These are phyloP conservation scores for Dasyornis broadbenti DNA, from an alignment of 2,113 vertebrate genomes.

Conservation along the genomic window DNA sequence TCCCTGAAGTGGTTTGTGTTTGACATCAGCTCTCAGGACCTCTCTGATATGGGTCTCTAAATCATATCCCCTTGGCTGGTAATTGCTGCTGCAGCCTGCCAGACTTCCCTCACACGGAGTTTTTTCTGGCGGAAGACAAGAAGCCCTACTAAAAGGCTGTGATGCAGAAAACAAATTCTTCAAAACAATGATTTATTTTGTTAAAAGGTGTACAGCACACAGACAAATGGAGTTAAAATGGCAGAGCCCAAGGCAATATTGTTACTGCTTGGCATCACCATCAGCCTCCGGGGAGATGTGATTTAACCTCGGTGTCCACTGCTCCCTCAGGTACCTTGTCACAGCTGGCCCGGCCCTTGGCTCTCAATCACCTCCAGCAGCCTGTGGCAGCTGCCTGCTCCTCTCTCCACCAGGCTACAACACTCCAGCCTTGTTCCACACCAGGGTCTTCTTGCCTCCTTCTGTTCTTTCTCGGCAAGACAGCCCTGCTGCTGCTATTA, in stretches of 20 bases:
- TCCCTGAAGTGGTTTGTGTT: not conserved
- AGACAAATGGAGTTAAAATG: not conserved
- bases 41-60: not conserved
- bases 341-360: not conserved
- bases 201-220: not conserved
- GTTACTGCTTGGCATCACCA: not conserved
- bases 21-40: not conserved
- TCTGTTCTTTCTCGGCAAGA: not conserved
- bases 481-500: not conserved
- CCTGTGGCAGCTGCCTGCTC: not conserved
- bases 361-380: not conserved
- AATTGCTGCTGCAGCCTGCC: not conserved
- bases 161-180: slow-evolving; percentile 13
- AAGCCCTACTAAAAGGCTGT: not conserved
- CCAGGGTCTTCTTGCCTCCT: not conserved
- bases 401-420: not conserved
- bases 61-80: not conserved
- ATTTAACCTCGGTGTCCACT: not conserved
- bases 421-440: not conserved
- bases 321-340: not conserved
- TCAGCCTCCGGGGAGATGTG: not conserved
- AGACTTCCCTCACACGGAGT: not conserved
- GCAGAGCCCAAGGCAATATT: not conserved
- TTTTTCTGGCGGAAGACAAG: not conserved
- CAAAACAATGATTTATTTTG: slow-evolving; percentile 7